Evolutionary conservation across 2,113 vertebrate genomes (phyloP).

Genomic region (Hemichromis elongatus): DNA sequence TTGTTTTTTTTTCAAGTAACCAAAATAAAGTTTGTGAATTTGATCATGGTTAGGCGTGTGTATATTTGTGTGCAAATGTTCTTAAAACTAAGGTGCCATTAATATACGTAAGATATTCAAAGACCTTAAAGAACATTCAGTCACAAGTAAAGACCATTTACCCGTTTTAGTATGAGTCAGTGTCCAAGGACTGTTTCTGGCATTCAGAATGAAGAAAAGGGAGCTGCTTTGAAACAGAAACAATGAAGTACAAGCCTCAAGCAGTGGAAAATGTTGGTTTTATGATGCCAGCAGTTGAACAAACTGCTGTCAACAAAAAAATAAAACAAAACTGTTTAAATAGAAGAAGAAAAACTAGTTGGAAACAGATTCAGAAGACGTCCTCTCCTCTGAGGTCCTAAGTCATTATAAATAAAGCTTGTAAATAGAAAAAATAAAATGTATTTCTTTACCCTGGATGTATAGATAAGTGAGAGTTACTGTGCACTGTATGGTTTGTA

Average conservation of each 20-base stretch:
- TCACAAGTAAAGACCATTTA: not conserved
- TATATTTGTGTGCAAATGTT: not conserved
- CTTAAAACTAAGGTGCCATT: not conserved
- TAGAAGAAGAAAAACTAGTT: not conserved
- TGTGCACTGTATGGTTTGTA: not conserved
- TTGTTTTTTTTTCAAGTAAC: not conserved
- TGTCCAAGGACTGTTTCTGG: not conserved
- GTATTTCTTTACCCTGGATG: not conserved
- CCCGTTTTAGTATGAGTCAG: not conserved
- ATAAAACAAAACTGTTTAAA: not conserved
- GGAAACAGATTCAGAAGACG: not conserved
- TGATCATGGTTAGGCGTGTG: not conserved
- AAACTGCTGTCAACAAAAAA: conserved; percentile 35
- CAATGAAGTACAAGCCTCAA: not conserved
- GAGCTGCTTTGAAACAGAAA: conserved; percentile 2
- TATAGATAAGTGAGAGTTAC: not conserved
- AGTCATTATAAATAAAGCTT: not conserved
- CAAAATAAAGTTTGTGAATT: not conserved
- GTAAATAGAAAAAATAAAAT: not conserved
- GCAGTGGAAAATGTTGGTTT: conserved; percentile 11
- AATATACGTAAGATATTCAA: not conserved
- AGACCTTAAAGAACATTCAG: not conserved
- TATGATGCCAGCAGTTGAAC: not conserved
- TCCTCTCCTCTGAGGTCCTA: not conserved
- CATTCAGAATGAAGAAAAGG: not conserved